Evolutionary conservation across 2,113 vertebrate species (phyloP), one percentile per base, ranked within the genome.

Genomic region (Nothocercus nigrocapillus): DNA sequence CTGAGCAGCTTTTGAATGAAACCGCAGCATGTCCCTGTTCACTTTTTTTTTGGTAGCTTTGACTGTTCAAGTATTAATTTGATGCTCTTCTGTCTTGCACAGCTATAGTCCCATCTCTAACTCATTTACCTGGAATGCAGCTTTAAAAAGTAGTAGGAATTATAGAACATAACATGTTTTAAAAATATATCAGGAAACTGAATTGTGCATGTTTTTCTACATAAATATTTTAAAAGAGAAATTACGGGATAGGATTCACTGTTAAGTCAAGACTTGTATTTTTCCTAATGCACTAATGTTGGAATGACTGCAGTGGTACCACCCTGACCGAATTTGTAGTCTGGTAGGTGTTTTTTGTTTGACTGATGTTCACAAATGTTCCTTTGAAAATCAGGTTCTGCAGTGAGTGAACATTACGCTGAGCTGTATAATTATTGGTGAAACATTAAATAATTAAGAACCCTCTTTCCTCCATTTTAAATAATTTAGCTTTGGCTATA

Each of bases 361-460:
- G 81, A 96, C 82, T 94, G 76, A 83, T 90, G 16, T 96, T 96
- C 95, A 84, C 88, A 96, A 96, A 97, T 96, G 93, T 95, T 93
- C 95, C 81, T 93, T 97, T 93, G 92, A 91, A 96, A 95, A 96
- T 97, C 96, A 95, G 47, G 69, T 96, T 96, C 95, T 90, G 85
- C 42, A 84, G 80, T 94, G 92, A 95, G 66, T 80, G 93, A 96
- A 83, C 85, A 94, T 97, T 98, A 94, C 66, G 77, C 82, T 94
- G 91, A 93, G 82, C 87, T 95, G 34, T 97, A 96, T 97, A 97
- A 96, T 98, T 96, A 96, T 96, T 97, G 96, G 95, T 44, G 61
- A 97, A 97, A 97, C 93, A 95, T 97, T 97, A 93, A 95, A 92
- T 97, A 98, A 98, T 98, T 98, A 98, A 98, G 89, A 96, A 95